A percentile compares a stretch with the other conserved stretches of the same genome.
These are phyloP conservation scores for Lanius collurio DNA, from an alignment of 2,113 vertebrate genomes.

Conservation along the genomic window DNA sequence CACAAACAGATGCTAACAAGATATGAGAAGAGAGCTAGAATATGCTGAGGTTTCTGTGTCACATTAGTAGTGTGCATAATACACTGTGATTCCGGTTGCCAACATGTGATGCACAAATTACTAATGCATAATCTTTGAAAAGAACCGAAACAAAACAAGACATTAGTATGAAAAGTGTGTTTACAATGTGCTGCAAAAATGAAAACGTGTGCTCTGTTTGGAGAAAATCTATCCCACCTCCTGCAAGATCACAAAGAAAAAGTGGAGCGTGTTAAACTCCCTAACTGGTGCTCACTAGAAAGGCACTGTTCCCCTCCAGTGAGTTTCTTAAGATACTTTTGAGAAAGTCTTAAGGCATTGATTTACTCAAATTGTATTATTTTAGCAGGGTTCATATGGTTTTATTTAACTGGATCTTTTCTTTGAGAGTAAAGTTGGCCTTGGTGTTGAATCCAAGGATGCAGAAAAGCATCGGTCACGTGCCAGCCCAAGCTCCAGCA, in stretches of 20 bases:
- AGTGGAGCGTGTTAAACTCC: background rate
- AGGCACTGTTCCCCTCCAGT: background rate
- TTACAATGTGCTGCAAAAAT: conserved; percentile 30
- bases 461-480: background rate
- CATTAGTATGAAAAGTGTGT: conserved; percentile 22
- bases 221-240: background rate
- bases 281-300: background rate
- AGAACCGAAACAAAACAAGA: conserved; percentile 13
- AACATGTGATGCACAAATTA: conserved; percentile 27
- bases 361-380: conserved; percentile 6
- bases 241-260: background rate
- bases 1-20: conserved; percentile 69
- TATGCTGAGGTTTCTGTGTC: conserved; percentile 42
- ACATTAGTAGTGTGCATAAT: conserved; percentile 19
- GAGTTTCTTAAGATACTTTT: background rate
- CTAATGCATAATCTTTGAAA: conserved; percentile 23
- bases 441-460: background rate
- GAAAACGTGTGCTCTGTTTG: background rate
- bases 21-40: conserved; percentile 42
- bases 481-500: background rate
- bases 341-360: background rate
- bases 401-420: conserved; percentile 19
- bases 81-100: background rate
- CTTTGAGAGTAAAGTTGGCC: background rate
- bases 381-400: background rate